Evolutionary conservation across 2,888 invertebrate species (phyloP).

Genomic region (Brachyptera risi): DNA sequence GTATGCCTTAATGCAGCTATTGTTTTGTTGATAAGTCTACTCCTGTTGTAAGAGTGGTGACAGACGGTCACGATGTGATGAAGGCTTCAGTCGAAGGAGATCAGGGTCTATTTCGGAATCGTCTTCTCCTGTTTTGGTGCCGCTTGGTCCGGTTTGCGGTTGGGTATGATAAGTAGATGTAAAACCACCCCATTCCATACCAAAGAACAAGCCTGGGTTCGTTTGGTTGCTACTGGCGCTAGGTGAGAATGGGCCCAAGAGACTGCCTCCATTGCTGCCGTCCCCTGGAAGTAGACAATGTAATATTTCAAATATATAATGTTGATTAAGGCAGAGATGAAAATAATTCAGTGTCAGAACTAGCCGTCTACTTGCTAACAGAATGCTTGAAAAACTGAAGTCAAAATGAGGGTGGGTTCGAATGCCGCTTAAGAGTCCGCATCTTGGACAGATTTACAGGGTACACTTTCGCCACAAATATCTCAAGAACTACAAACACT

Average conservation of each 20-base stretch:
- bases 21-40: too few relatives aligned
- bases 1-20: too few relatives aligned
- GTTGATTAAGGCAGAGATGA: too few relatives aligned
- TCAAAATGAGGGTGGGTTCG: background rate
- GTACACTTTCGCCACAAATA: too few relatives aligned
- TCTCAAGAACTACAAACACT: too few relatives aligned
- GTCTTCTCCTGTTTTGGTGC: background rate
- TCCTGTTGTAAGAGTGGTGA: constrained; percentile 18
- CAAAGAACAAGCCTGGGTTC: constrained; percentile 38
- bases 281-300: background rate
- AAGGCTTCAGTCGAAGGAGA: constrained; percentile 29
- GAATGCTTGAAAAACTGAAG: background rate
- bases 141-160: background rate
- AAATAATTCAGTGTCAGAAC: too few relatives aligned
- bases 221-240: too few relatives aligned
- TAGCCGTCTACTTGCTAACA: background rate
- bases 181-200: constrained; percentile 38
- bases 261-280: background rate
- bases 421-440: too few relatives aligned
- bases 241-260: constrained; percentile 6
- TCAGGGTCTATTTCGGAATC: constrained; percentile 27
- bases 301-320: too few relatives aligned
- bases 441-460: too few relatives aligned
- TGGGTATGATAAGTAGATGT: constrained; percentile 28
- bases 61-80: constrained; percentile 16